Percentiles rank a stretch among this genome's conserved stretches.
phyloP scores from a whole-genome alignment of 37 sponge, comb jelly and placozoan genomes.

The Aplysina aerophoba region DNA sequence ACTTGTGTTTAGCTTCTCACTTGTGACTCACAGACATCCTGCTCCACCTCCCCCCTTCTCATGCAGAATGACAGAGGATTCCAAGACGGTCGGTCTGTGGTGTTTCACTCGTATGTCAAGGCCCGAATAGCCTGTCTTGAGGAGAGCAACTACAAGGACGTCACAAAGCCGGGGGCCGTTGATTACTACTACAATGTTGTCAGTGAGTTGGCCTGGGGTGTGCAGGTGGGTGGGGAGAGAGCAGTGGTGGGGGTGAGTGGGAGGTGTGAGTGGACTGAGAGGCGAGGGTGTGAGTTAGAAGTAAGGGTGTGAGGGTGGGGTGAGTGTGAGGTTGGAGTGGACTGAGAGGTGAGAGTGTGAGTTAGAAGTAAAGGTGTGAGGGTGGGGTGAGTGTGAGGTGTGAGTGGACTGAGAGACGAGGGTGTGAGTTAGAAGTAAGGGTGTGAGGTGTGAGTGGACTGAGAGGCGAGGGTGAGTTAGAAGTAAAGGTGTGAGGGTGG shows the following conservation, averaged over 20 bases:
- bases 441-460: neutral
- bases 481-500: neutral
- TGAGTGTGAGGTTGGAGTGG: neutral
- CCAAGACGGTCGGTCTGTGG: neutral
- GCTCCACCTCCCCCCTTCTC: no score
- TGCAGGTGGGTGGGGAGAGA: neutral
- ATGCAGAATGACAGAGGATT: conserved; percentile 22
- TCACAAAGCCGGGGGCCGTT: conserved; percentile 17
- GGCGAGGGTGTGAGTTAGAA: neutral
- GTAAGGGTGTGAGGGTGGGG: neutral
- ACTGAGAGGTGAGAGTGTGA: no score
- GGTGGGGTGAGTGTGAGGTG: no score
- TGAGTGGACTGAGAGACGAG: neutral
- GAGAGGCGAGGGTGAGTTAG: neutral
- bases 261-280: neutral
- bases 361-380: no score
- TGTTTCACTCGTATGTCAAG: conserved; percentile 14
- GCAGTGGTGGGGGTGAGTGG: neutral
- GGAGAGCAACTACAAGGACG: conserved; percentile 15
- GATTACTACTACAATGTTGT: conserved; percentile 22
- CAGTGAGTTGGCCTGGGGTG: neutral
- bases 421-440: no score
- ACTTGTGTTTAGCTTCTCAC: no score
- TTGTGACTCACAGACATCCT: no score
- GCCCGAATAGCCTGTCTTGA: conserved; percentile 5